Evolutionary conservation across 2,113 vertebrate genomes (phyloP).

Genomic region (Chinchilla lanigera): DNA sequence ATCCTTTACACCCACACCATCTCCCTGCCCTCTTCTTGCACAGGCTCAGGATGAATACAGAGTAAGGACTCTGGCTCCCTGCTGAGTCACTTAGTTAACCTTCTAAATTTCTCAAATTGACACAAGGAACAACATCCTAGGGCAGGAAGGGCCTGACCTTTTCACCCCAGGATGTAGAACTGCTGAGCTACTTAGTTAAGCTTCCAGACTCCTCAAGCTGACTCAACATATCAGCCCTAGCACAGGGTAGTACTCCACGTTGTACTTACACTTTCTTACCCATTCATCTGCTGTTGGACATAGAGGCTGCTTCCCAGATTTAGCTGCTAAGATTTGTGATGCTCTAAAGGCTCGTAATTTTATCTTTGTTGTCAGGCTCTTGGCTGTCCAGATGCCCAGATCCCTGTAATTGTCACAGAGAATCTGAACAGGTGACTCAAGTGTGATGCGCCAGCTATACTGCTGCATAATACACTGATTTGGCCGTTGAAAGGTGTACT

Average conservation of each 20-base stretch:
- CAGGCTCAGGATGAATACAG: too few species aligned
- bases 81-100: too few species aligned
- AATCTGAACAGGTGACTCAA: not conserved
- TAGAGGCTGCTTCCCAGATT: not conserved
- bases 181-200: too few species aligned
- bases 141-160: too few species aligned
- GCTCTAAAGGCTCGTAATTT: not conserved
- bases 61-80: too few species aligned
- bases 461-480: not conserved
- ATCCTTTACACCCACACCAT: too few species aligned
- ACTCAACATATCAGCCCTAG: too few species aligned
- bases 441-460: not conserved
- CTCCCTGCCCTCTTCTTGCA: too few species aligned
- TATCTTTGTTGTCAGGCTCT: not conserved
- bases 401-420: not conserved
- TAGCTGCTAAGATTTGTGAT: not conserved
- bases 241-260: not conserved
- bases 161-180: too few species aligned
- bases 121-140: too few species aligned
- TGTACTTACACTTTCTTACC: not conserved
- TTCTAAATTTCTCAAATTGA: too few species aligned
- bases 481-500: not conserved
- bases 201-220: too few species aligned
- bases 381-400: not conserved
- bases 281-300: not conserved